A percentile compares a stretch with the other conserved stretches of the same genome.
Evolutionary conservation across 2,113 vertebrate species (phyloP).

Genomic region (Garra rufa): DNA sequence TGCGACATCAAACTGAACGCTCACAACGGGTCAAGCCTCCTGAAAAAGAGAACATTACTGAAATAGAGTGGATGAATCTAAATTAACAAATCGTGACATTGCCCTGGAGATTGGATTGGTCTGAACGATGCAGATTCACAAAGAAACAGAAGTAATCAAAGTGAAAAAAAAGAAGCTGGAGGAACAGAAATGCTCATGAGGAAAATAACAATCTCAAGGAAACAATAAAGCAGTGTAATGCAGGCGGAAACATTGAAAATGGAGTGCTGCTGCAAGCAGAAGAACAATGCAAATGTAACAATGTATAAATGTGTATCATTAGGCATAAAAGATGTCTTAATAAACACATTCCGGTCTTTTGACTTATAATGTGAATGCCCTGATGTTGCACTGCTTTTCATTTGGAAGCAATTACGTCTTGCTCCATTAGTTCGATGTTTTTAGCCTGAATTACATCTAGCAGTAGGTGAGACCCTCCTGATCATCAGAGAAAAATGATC

Average conservation of each 20-base stretch:
- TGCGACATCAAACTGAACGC: conserved; percentile 4
- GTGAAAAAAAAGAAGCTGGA: background rate
- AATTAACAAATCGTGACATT: conserved; percentile 1
- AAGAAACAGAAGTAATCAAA: background rate
- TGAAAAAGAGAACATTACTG: background rate
- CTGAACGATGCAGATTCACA: conserved; percentile 13
- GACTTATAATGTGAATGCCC: conserved; percentile 6
- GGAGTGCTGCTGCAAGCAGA: background rate
- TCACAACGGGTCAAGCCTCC: background rate
- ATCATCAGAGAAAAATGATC: conserved; percentile 37
- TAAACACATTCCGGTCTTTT: conserved; percentile 1
- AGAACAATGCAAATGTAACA: background rate
- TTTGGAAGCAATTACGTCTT: conserved; percentile 15
- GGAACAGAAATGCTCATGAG: conserved; percentile 5
- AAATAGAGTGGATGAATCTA: background rate
- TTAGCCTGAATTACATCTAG: conserved; percentile 27
- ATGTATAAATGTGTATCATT: background rate
- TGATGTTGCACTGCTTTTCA: background rate
- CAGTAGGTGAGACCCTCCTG: conserved; percentile 22
- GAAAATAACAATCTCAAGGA: background rate
- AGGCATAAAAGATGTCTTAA: background rate
- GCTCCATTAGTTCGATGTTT: conserved; percentile 18
- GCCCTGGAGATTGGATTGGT: background rate
- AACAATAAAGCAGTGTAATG: background rate
- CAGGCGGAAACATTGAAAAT: background rate